Base-by-base conservation (phyloP, 1,140 invertebrate genomes). In the Archivesica marissinica region DNA sequence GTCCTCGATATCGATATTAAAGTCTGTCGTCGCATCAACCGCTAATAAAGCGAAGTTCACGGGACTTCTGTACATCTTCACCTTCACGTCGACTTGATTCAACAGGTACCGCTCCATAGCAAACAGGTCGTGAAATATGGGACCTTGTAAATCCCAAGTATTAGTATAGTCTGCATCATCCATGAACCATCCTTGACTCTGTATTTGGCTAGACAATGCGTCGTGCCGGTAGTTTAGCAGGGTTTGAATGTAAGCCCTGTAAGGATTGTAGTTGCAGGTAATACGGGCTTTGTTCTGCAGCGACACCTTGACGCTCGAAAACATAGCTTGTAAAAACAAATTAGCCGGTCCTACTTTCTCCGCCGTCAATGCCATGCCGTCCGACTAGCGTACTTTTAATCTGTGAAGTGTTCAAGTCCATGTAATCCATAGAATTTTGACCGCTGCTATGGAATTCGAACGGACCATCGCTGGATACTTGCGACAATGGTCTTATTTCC, bases 341-440 rank as follows among this genome's bases (percentile, higher is more conserved):
- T 86, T 82, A 20, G 74, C n/a, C 3, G 84, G 84, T 56, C 72
- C 81, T 9, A 77, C 52, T 39, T 85, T 66, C 25, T 87, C 77
- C 15, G 35, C n/a, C n/a, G n/a, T 15, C 20, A 88, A 28, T 30
- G 39, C 30, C 17, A 59, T 39, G n/a, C 74, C 83, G 39, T 86
- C 47, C 4, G 39, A 39, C 0, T 81, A 47, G 39, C n/a, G 28
- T 1, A 88, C 70, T 82, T 83, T 88, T 15, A 54, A 11, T 41
- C 39, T 72, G 47, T 3, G 77, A 68, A 2, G 33, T 23, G 47
- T 88, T 85, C 23, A 88, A 50, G 52, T 88, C 70, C 13, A 85
- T 0, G 54, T 68, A 85, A 20, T 88, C 72, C 83, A 85, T 76
- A 2, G 70, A 78, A 82, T 87, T 87, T 59, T 85, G 86, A 15